Conservation (phyloP, 2,113 vertebrate genomes). For the Boulengeromyrus knoepffleri region DNA sequence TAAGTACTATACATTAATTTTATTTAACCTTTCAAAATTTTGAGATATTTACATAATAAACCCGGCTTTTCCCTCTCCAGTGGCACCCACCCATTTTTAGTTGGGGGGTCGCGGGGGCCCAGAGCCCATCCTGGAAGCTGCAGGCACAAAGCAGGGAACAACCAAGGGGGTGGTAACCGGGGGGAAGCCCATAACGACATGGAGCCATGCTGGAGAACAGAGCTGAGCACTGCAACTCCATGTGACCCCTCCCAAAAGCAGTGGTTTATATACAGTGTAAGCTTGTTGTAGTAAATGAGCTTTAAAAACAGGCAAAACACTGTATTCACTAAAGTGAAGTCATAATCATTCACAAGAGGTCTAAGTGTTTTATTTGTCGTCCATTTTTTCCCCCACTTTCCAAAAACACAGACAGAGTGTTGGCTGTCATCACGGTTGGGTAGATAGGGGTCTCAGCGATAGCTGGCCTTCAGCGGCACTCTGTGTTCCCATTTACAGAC, state of each 20-base stretch:
- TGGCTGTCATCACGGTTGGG: constrained; percentile 30
- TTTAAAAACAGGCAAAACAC: not conserved
- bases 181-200: too few species aligned
- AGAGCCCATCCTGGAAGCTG: not conserved
- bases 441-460: constrained; percentile 27
- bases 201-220: not conserved
- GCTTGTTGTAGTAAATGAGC: not conserved
- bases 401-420: constrained; percentile 28
- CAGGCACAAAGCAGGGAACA: not conserved
- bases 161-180: too few species aligned
- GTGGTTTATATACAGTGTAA: not conserved
- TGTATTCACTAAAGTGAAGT: not conserved
- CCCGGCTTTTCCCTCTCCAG: not conserved
- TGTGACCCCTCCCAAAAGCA: not conserved
- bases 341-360: not conserved
- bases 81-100: not conserved
- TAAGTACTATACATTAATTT: not conserved
- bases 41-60: not conserved
- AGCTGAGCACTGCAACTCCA: not conserved
- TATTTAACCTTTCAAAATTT: not conserved
- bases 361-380: constrained; percentile 15
- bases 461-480: not conserved
- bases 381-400: constrained; percentile 19
- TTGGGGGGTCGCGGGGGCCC: too few species aligned
- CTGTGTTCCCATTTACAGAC: not conserved